Base-by-base conservation (phyloP, 2,797 vertebrate species). In the Lepidocolaptes lacrymiger region DNA sequence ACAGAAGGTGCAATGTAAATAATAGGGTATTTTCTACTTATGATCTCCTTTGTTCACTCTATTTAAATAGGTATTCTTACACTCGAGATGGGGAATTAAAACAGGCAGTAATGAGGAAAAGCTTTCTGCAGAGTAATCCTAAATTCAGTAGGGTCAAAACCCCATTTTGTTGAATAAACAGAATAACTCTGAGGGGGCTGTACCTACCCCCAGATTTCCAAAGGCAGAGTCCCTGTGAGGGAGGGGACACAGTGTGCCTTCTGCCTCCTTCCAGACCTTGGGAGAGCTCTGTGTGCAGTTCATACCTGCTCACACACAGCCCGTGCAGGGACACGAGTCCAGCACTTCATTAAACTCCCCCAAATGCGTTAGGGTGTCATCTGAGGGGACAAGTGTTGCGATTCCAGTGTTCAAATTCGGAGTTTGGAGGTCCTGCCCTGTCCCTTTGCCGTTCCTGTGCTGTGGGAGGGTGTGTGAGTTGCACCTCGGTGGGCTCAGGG, bases 51-150 rank as follows among this genome's bases (percentile, higher is more conserved):
- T 58, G 51, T 80, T 88, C 21, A 32, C 46, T 80, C 37, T 91
- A 27, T 95, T 96, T 86, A 92, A 84, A 77, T 48, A 88, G 73
- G 13, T 86, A 39, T 62, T 83, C 75, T 93, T 87, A 61, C n/a
- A 36, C 11, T 27, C 71, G 44, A 89, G 14, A 39, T 49, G 14
- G 21, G 27, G 46, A 85, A 61, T 61, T 74, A 59, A 83, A 95
- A 93, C 2, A 36, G 89, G 15, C 16, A 6, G 17, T 88, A 64
- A 75, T 5, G 36, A 34, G 59, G n/a, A 52, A 86, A 85, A 69
- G 14, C 61, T 79, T 64, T 49, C 64, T 80, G 28, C 39, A 77
- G 66, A 92, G 36, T 48, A 59, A 55, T 16, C 54, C 64, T 66
- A 58, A 69, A 61, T 91, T 82, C 24, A 56, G 3, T 8, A 30